Evolutionary conservation across 2,113 vertebrate species (phyloP).

Genomic region (Mesitornis unicolor): DNA sequence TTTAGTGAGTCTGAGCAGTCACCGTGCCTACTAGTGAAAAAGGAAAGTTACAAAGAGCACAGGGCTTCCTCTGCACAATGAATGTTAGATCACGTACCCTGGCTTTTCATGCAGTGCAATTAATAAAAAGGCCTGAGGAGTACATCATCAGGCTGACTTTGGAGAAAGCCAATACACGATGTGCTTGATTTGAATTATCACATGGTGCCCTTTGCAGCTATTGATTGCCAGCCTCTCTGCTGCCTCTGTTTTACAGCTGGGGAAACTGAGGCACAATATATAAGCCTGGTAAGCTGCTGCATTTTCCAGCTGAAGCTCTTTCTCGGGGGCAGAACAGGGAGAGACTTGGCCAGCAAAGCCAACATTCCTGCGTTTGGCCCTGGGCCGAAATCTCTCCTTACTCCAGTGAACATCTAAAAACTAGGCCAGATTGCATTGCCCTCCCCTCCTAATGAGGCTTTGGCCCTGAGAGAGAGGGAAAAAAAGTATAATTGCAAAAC

Average conservation of each 20-base stretch:
- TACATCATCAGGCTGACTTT: background rate
- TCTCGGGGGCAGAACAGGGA: background rate
- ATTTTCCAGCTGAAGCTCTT: background rate
- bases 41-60: background rate
- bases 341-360: background rate
- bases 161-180: rapidly evolving
- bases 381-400: background rate
- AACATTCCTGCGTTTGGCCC: background rate
- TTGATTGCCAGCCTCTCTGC: background rate
- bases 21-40: background rate
- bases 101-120: background rate
- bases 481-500: background rate
- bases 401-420: background rate
- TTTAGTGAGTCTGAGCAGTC: rapidly evolving
- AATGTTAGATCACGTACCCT: background rate
- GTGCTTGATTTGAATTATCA: rapidly evolving
- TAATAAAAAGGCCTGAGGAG: background rate
- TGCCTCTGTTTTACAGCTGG: background rate
- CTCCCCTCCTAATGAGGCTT: background rate
- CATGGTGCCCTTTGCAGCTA: background rate
- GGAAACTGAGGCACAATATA: background rate
- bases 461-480: background rate
- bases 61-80: background rate
- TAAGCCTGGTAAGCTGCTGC: background rate
- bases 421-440: background rate